phyloP scores from a whole-genome alignment of 2,888 invertebrate genomes.

The Caenorhabditis sinica region DNA sequence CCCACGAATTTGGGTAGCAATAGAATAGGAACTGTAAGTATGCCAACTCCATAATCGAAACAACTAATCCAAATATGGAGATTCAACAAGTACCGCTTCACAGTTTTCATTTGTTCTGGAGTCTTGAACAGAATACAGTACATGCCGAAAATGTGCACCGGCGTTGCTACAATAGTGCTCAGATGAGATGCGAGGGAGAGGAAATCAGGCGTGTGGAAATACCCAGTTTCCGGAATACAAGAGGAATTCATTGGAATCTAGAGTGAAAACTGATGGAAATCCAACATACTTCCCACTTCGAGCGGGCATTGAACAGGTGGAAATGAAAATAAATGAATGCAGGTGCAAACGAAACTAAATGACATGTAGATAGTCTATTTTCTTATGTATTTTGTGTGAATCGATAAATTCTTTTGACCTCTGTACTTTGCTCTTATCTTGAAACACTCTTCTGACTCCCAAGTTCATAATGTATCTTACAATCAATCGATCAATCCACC shows the following conservation, averaged over 20 bases:
- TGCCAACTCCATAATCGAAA: neutral
- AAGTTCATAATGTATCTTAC: too few relatives aligned
- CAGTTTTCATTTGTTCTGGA: conserved; percentile 25
- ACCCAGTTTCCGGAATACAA: neutral
- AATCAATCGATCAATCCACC: neutral
- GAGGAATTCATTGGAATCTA: neutral
- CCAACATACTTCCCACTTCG: too few relatives aligned
- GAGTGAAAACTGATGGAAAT: too few relatives aligned
- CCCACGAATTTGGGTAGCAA: neutral
- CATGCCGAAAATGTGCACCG: conserved; percentile 16
- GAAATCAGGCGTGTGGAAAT: neutral
- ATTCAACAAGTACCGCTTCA: conserved; percentile 24
- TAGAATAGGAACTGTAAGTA: conserved; percentile 1
- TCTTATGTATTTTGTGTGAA: too few relatives aligned
- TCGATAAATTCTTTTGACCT: too few relatives aligned
- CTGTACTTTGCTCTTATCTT: too few relatives aligned
- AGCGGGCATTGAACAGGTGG: too few relatives aligned
- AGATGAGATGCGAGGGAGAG: neutral
- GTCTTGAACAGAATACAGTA: conserved; percentile 21
- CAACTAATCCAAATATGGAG: conserved; percentile 4
- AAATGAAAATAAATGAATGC: too few relatives aligned
- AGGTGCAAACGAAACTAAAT: too few relatives aligned
- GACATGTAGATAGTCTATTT: too few relatives aligned
- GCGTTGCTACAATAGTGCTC: neutral
- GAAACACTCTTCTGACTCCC: too few relatives aligned